Conservation (phyloP, 2,888 invertebrate genomes). For the Scelioninae gen. 1 region DNA sequence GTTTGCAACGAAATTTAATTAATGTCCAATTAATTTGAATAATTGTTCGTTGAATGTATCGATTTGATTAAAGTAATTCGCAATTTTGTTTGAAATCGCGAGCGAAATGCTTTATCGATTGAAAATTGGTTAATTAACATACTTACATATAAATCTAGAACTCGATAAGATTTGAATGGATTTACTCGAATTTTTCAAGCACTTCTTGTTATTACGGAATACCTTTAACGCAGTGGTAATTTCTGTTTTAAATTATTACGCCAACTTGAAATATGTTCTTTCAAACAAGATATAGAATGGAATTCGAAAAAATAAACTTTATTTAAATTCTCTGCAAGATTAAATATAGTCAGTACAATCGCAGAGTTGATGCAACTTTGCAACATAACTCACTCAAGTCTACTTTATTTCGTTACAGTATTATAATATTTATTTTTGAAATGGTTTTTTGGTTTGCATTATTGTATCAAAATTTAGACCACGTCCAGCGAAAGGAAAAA, state of each 20-base stretch:
- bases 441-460: too few species aligned
- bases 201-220: conserved; percentile 7
- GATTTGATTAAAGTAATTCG: conserved; percentile 3
- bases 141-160: background rate
- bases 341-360: background rate
- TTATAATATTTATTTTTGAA: too few species aligned
- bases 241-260: background rate
- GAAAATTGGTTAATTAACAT: background rate
- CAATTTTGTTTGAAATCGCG: background rate
- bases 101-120: background rate
- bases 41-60: background rate
- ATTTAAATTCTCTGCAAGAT: background rate
- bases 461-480: too few species aligned
- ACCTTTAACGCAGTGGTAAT: background rate
- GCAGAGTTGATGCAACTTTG: background rate
- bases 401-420: background rate
- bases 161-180: background rate
- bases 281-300: background rate
- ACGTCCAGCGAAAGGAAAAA: too few species aligned
- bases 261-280: background rate
- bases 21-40: background rate
- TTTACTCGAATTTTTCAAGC: background rate
- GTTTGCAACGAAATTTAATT: background rate
- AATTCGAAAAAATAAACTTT: background rate
- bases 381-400: too few species aligned